Conservation (phyloP, 2,888 invertebrate species). For the Lissocephala sabroskyi region DNA sequence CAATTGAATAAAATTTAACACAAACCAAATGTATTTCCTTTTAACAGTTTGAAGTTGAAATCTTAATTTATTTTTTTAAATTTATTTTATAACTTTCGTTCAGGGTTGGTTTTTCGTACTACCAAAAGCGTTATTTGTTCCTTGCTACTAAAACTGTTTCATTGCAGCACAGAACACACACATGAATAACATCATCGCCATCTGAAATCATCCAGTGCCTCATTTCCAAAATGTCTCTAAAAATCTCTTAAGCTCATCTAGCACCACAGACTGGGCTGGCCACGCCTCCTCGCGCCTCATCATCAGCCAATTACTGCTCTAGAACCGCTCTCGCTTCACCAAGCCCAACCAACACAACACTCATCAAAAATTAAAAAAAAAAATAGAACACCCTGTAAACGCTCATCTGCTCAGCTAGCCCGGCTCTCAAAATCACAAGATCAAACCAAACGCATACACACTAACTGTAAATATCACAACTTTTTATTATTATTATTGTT, state of each 20-base stretch:
- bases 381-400: slow-evolving; percentile 17
- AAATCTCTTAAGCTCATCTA: too few relatives aligned
- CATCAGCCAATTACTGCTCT: slow-evolving; percentile 25
- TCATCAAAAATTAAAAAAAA: slow-evolving; percentile 7
- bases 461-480: slow-evolving; percentile 69
- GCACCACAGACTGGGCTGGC: too few relatives aligned
- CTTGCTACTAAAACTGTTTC: slow-evolving; percentile 49
- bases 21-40: slow-evolving; percentile 33
- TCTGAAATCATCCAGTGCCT: too few relatives aligned
- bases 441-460: slow-evolving; percentile 34
- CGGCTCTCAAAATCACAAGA: slow-evolving; percentile 10
- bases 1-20: slow-evolving; percentile 58
- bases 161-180: slow-evolving; percentile 33
- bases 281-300: too few relatives aligned
- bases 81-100: neutral
- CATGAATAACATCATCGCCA: too few relatives aligned
- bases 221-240: too few relatives aligned
- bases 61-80: neutral
- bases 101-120: neutral
- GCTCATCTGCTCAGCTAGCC: neutral
- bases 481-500: slow-evolving; percentile 35
- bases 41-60: too few relatives aligned
- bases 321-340: slow-evolving; percentile 17
- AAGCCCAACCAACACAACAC: slow-evolving; percentile 31
- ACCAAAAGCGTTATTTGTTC: too few relatives aligned